These are phyloP conservation scores for Entosphenus tridentatus DNA, from an alignment of 2,113 vertebrate species.

Conservation along the genomic window DNA sequence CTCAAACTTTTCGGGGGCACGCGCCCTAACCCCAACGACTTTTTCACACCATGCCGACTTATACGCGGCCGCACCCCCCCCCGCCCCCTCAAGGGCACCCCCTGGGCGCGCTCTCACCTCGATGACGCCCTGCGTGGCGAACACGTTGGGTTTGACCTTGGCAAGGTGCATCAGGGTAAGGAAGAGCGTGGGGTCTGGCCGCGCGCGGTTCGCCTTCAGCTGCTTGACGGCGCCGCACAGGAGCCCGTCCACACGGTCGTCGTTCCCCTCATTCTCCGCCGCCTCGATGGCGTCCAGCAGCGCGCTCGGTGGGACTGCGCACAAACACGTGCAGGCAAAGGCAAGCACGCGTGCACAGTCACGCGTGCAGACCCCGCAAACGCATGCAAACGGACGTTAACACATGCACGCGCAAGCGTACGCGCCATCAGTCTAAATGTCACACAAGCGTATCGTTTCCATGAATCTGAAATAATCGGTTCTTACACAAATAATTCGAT, in stretches of 20 bases:
- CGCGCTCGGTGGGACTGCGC: conserved; percentile 42
- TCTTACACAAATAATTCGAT: too few relatives aligned
- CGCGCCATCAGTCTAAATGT: too few relatives aligned
- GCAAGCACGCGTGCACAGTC: not conserved
- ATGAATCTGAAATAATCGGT: too few relatives aligned
- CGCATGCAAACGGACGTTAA: too few relatives aligned
- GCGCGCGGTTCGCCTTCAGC: conserved; percentile 70
- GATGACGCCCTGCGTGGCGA: conserved; percentile 82
- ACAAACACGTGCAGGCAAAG: not conserved
- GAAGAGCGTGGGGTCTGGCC: conserved; percentile 65
- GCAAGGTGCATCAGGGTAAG: conserved; percentile 91
- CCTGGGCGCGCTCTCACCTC: conserved; percentile 29
- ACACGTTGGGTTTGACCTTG: conserved; percentile 96
- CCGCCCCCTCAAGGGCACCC: too few relatives aligned
- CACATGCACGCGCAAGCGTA: too few relatives aligned
- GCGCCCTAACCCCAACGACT: too few relatives aligned
- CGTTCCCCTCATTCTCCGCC: conserved; percentile 65
- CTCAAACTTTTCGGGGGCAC: too few relatives aligned
- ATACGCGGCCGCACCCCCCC: too few relatives aligned
- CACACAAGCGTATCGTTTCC: too few relatives aligned
- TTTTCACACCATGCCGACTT: too few relatives aligned
- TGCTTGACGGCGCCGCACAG: conserved; percentile 79
- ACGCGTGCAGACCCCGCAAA: too few relatives aligned
- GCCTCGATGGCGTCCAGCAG: conserved; percentile 82
- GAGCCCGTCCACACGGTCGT: conserved; percentile 68